Conservation (phyloP, 2,797 vertebrate species). For the Gouania willdenowi region DNA sequence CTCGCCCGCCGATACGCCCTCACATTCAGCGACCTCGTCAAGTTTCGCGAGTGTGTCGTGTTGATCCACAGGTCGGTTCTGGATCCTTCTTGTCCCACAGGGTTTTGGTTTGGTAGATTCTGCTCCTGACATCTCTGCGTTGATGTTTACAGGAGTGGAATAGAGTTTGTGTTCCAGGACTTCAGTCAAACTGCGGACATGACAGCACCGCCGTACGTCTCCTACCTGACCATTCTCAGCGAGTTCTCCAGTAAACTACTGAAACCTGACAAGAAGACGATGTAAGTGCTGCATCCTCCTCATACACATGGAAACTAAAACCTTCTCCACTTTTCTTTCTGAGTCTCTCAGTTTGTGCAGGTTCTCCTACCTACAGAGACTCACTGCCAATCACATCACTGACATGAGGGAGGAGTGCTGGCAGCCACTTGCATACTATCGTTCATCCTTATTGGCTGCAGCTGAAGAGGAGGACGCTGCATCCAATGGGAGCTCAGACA, state of each 20-base stretch:
- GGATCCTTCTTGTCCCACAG: neutral
- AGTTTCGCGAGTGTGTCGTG: constrained; percentile 85
- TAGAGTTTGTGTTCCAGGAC: constrained; percentile 88
- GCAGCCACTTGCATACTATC: constrained; percentile 83
- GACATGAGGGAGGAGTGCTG: constrained; percentile 78
- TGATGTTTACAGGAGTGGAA: constrained; percentile 75
- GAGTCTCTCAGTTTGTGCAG: constrained; percentile 50
- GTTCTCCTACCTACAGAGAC: constrained; percentile 81
- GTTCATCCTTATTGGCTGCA: constrained; percentile 78
- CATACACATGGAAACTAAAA: neutral
- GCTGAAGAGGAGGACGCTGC: constrained; percentile 79
- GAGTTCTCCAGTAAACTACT: constrained; percentile 91
- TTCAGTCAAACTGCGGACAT: constrained; percentile 67
- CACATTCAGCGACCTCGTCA: constrained; percentile 86
- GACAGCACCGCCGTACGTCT: constrained; percentile 75
- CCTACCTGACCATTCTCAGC: constrained; percentile 84
- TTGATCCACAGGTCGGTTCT: constrained; percentile 86
- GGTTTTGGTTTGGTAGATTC: neutral
- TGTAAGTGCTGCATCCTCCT: constrained; percentile 72
- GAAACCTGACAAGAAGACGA: constrained; percentile 85
- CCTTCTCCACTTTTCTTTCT: neutral
- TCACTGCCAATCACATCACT: constrained; percentile 68
- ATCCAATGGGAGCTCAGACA: constrained; percentile 73
- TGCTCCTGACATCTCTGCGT: neutral
- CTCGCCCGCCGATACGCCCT: constrained; percentile 88